A percentile compares a stretch with the other conserved stretches of the same genome.
Conservation (phyloP, 2,113 vertebrate species). For the Eurypyga helias region DNA sequence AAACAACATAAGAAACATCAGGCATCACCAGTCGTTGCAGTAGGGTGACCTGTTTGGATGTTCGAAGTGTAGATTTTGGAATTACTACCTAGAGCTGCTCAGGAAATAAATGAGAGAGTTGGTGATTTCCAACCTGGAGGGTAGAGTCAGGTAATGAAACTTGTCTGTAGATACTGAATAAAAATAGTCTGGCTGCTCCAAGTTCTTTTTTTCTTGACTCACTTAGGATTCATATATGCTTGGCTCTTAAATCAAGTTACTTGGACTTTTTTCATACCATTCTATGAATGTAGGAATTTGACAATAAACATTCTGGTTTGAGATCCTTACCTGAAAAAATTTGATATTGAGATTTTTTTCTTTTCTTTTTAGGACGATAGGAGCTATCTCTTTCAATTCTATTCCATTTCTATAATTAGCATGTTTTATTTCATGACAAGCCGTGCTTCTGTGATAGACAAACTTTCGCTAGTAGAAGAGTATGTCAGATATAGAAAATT, state of each 20-base stretch:
- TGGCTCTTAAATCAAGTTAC: neutral
- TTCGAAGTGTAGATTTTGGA: neutral
- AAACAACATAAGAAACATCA: neutral
- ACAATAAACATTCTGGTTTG: neutral
- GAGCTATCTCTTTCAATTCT: neutral
- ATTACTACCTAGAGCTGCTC: neutral
- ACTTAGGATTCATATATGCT: neutral
- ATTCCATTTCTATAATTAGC: neutral
- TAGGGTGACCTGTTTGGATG: neutral
- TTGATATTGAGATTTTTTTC: neutral
- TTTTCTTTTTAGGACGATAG: neutral
- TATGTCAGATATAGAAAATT: neutral
- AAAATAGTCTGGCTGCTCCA: neutral
- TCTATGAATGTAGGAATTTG: neutral
- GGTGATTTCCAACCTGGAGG: neutral
- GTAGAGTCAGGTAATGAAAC: neutral
- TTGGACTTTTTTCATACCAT: neutral
- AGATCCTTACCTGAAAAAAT: neutral
- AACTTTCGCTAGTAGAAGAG: neutral
- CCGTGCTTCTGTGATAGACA: neutral
- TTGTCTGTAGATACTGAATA: neutral
- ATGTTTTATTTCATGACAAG: neutral
- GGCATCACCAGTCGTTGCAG: rapidly evolving
- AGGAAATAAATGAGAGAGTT: neutral
- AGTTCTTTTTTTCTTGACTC: neutral